Base-by-base conservation (phyloP, 53 echinoderm and acorn worm genomes). In the Patiria pectinifera region DNA sequence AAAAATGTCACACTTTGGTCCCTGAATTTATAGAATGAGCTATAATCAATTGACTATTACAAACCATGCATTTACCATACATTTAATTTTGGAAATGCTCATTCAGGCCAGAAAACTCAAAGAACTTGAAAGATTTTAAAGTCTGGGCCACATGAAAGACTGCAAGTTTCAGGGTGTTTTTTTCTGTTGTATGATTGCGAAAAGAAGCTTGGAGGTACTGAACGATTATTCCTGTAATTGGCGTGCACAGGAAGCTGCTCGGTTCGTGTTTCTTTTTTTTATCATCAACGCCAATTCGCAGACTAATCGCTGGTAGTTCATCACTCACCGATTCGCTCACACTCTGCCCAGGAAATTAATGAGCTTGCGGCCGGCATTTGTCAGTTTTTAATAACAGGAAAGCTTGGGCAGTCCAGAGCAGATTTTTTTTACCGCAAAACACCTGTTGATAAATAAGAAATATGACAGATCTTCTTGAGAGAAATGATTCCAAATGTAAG, bases 391-490 rank as follows among this genome's bases (percentile, higher is more conserved):
- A 86, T 86, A 86, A 86, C 71, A 45, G 71, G 48, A 47, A 60
- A 45, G 59, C 46, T 48, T 23, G 4, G 23, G 47, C 61, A 19
- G 69, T 25, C 43, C 44, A 18, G n/a, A 15, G 5, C 48, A 45
- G 26, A 24, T n/a, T 53, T 53, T 53, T 19, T 81, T 82, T 82
- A 59, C 61, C 53, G 24, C 22, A 47, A 86, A 48, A 75, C 86
- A 86, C 72, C 86, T 86, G 86, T 86, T 86, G 86, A 46, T 26
- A 53, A 86, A 86, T 74, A 71, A 72, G 86, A 86, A 46, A 45
- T 74, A 75, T 72, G 86, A 86, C 74, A 24, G 72, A 5, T 86
- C 43, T 46, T 14, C 11, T 1, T 14, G 66, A 66, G 66, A 4
- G 19, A 2, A 11, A 66, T 66, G 66, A 66, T 66, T 66, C 53